Percentiles rank a stretch among this genome's conserved stretches.
These are phyloP conservation scores for Limnephilus marmoratus DNA, from an alignment of 2,888 invertebrate genomes.

Conservation along the genomic window DNA sequence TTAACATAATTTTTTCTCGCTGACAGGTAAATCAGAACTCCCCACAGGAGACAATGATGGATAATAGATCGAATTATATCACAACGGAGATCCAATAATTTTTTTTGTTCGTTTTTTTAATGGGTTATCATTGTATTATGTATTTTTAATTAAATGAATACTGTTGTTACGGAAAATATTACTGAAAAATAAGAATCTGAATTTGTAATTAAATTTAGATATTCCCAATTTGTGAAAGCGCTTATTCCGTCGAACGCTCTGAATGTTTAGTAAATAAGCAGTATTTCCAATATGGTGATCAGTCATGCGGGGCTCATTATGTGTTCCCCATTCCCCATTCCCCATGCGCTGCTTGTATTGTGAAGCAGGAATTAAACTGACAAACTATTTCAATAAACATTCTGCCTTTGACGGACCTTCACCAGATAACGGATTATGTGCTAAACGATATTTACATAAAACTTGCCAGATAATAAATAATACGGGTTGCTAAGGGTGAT, in stretches of 20 bases:
- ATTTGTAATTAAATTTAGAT: no score
- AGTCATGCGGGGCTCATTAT: background rate
- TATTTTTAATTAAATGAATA: no score
- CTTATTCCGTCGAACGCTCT: background rate
- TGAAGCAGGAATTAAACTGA: background rate
- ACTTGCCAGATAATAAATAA: background rate
- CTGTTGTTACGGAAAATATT: no score
- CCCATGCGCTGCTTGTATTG: background rate
- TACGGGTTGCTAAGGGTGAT: background rate
- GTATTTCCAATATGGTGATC: background rate
- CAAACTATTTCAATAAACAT: conserved; percentile 27
- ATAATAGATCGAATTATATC: no score
- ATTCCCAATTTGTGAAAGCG: background rate
- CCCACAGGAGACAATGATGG: no score
- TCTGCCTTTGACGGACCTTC: conserved; percentile 13
- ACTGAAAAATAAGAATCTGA: no score
- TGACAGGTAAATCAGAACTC: no score
- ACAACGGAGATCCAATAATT: no score
- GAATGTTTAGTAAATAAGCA: background rate
- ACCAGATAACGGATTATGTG: background rate
- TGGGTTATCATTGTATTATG: no score
- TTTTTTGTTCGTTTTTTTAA: no score
- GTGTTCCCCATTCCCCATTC: background rate
- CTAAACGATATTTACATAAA: background rate
- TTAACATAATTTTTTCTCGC: no score